A percentile compares a stretch with the other conserved stretches of the same genome.
These are phyloP conservation scores for Leptobrachium leishanense DNA, from an alignment of 2,113 vertebrate species.

Conservation along the genomic window DNA sequence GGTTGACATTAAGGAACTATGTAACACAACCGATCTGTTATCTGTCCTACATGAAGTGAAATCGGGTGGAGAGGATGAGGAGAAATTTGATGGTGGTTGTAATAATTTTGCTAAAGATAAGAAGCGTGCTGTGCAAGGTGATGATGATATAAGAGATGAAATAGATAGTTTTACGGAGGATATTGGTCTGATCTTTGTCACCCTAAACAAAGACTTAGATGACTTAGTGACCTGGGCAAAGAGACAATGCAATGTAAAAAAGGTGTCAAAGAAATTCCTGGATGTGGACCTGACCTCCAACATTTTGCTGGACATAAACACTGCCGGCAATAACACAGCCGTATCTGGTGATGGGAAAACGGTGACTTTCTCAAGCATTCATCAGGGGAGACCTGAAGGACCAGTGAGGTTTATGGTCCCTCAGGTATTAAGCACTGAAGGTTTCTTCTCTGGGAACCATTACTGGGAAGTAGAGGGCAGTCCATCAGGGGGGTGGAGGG, in stretches of 20 bases:
- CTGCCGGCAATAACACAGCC: not conserved
- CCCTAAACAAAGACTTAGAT: not conserved
- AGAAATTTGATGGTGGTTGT: too few relatives aligned
- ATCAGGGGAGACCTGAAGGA: not conserved
- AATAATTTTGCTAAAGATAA: too few relatives aligned
- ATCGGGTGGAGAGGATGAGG: not conserved
- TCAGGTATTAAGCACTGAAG: constrained; percentile 1
- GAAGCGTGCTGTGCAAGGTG: too few relatives aligned
- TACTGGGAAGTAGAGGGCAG: constrained; percentile 18
- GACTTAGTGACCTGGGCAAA: not conserved
- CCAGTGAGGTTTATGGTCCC: not conserved
- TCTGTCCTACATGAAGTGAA: constrained; percentile 2
- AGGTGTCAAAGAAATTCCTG: too few relatives aligned
- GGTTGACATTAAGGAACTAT: not conserved
- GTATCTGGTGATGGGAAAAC: constrained; percentile 12
- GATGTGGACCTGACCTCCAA: not conserved
- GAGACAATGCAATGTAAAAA: not conserved
- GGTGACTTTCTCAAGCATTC: not conserved
- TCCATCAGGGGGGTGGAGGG: not conserved
- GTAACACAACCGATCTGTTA: not conserved
- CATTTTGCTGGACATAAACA: not conserved
- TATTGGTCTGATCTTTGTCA: not conserved
- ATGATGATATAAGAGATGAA: not conserved
- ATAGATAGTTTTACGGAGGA: not conserved
- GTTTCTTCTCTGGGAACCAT: not conserved